Base-by-base conservation (phyloP, 2,888 invertebrate genomes). In the Stenotaenia linearis region DNA sequence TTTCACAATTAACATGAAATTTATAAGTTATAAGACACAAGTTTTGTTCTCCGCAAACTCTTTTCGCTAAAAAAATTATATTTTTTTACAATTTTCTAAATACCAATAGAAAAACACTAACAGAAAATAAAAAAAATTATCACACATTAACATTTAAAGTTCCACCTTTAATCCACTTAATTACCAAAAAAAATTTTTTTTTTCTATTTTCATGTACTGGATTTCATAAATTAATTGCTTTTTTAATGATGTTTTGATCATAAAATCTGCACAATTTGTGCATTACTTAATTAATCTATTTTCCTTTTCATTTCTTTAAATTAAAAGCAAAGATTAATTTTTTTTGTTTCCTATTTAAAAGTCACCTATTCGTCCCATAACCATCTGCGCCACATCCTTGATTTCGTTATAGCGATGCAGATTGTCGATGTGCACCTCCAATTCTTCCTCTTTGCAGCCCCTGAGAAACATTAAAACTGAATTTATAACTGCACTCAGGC, bases 361-460 rank as follows among this genome's bases (percentile, higher is more conserved):
- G 23, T 80, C 45, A 82, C 82, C 82, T 77, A 82, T 78, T 69
- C 78, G 78, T 50, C 82, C 82, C 79, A 82, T 79, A 15, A 82
- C 79, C 32, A 79, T 79, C 75, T 82, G 82, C 12, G 82, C 81
- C 56, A 76, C 77, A 79, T 82, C 82, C 74, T 82, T 82, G 25
- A 81, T 76, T 77, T 82, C 82, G 79, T 82, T 82, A 77, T 81
- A 82, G 40, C 81, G 80, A 77, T 82, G 82, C 12, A 82, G 45
- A 69, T 82, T 81, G 28, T 82, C 79, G 35, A 82, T 81, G 45
- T 81, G 78, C 76, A 77, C 79, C 25, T 81, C 35, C 23, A 81
- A 45, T 18, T 82, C 80, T 30, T 80, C 80, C 79, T 81, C 81
- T 78, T 80, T 79, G 45, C 30, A 82, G 9, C 81, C 82, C 30